phyloP scores from a whole-genome alignment of 2,113 vertebrate species.

The Nothobranchius kuhntae region DNA sequence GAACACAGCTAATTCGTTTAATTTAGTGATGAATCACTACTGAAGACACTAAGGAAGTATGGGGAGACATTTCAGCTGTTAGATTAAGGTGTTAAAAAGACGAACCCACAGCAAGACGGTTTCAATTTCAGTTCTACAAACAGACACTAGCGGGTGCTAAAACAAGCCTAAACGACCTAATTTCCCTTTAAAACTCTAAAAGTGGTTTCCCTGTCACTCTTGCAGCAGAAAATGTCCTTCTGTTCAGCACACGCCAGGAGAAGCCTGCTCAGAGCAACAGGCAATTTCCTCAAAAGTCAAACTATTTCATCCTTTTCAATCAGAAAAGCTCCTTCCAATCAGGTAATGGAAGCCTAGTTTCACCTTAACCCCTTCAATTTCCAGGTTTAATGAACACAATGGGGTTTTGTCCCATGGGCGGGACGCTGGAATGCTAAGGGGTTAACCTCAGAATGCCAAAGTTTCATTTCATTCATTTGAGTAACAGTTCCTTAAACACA shows the following conservation, averaged over 20 bases:
- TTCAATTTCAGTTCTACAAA: no score
- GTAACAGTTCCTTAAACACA: slow-evolving; percentile 29
- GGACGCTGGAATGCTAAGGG: no score
- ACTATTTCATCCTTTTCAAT: slow-evolving; percentile 19
- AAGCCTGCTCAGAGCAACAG: slow-evolving; percentile 17
- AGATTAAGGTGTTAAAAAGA: no score
- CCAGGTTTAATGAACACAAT: no score
- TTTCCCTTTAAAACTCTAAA: slow-evolving; percentile 17
- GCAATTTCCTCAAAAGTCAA: background rate
- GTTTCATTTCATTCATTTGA: slow-evolving; percentile 41
- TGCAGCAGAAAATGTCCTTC: slow-evolving; percentile 23
- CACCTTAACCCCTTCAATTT: background rate
- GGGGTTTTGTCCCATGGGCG: no score
- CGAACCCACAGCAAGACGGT: no score
- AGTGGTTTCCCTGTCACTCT: slow-evolving; percentile 53
- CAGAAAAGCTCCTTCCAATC: slow-evolving; percentile 43
- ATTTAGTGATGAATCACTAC: no score
- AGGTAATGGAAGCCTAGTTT: slow-evolving; percentile 48
- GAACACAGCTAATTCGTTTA: no score
- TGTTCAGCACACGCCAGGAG: background rate
- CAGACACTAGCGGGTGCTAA: no score
- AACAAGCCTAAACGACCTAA: no score
- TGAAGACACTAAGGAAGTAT: no score
- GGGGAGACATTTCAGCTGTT: no score
- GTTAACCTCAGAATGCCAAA: background rate